Evolutionary conservation across 2,113 vertebrate species (phyloP).

Genomic region (Laticauda laticaudata): DNA sequence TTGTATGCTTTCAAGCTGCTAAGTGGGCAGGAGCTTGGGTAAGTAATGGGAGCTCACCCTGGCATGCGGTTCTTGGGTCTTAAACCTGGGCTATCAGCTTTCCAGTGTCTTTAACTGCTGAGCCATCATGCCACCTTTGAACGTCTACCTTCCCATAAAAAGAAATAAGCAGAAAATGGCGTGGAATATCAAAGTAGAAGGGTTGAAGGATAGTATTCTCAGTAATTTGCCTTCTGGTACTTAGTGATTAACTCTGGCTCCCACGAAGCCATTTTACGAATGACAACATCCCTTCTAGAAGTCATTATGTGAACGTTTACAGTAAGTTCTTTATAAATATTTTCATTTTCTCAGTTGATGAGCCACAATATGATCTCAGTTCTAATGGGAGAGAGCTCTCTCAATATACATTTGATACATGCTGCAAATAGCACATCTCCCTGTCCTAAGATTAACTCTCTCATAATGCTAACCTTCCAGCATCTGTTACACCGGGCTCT

Average conservation of each 20-base stretch:
- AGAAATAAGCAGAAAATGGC: not conserved
- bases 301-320: not conserved
- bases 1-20: not conserved
- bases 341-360: not conserved
- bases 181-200: not conserved
- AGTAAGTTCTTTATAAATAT: not conserved
- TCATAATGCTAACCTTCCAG: not conserved
- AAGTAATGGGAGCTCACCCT: not conserved
- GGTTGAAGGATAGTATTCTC: not conserved
- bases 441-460: not conserved
- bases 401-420: not conserved
- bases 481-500: not conserved
- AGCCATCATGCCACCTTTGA: not conserved
- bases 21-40: not conserved
- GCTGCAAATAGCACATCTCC: not conserved
- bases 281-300: not conserved
- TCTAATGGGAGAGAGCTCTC: not conserved
- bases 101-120: not conserved
- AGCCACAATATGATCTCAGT: not conserved
- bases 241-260: not conserved
- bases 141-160: not conserved
- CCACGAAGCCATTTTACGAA: not conserved
- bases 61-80: fast-evolving
- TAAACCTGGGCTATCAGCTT: not conserved
- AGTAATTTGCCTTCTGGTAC: not conserved